Conservation (phyloP, 2,888 invertebrate species). For the Synergus japonicus region DNA sequence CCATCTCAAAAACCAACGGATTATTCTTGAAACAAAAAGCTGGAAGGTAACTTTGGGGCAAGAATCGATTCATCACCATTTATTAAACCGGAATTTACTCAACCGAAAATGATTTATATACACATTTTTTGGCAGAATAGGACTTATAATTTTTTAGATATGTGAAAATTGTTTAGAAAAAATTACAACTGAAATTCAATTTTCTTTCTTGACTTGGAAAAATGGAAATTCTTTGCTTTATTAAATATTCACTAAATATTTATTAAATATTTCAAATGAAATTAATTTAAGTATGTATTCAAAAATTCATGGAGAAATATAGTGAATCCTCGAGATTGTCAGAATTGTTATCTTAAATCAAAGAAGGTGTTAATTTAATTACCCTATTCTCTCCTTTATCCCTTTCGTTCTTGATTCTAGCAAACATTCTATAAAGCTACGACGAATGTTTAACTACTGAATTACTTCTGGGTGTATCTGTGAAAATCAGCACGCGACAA, state of each 20-base stretch:
- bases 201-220: no score
- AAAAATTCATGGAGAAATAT: not conserved
- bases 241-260: not conserved
- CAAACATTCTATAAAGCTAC: slow-evolving; percentile 17
- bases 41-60: not conserved
- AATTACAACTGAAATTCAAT: no score
- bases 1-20: not conserved
- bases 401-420: not conserved
- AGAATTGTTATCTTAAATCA: not conserved
- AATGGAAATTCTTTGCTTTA: no score
- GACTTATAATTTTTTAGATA: not conserved
- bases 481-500: slow-evolving; percentile 17
- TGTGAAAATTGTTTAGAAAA: not conserved
- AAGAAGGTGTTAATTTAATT: not conserved
- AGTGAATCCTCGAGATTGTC: no score
- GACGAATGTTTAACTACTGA: slow-evolving; percentile 24
- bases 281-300: not conserved
- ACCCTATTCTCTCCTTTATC: not conserved
- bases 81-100: not conserved
- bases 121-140: not conserved
- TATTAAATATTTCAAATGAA: not conserved
- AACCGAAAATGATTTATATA: not conserved
- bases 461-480: slow-evolving; percentile 5
- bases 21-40: not conserved
- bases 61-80: slow-evolving; percentile 1